Evolutionary conservation across 1,140 invertebrate species (phyloP).

Genomic region (Branchinecta lynchi): DNA sequence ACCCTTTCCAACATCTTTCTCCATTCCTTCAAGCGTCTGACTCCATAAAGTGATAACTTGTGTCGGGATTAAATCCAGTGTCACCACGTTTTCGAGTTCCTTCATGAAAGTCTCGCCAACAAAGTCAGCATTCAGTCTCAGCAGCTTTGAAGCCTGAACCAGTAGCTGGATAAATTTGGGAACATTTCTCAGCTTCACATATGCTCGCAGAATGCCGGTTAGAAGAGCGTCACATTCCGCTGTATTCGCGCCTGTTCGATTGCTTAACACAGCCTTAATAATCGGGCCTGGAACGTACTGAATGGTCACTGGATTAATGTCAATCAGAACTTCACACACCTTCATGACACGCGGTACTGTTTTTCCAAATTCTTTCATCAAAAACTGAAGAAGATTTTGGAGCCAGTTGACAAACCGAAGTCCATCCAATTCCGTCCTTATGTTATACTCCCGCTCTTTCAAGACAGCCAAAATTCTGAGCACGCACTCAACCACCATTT

Average conservation of each 20-base stretch:
- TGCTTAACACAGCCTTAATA: conserved; percentile 1
- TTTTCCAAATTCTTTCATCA: conserved; percentile 4
- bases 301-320: background rate
- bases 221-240: background rate
- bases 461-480: background rate
- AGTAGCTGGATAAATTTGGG: background rate
- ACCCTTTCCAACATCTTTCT: background rate
- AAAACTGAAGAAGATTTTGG: background rate
- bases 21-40: background rate
- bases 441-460: background rate
- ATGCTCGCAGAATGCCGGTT: background rate
- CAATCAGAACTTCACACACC: background rate
- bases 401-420: background rate
- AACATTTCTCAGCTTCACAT: background rate
- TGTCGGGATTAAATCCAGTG: background rate
- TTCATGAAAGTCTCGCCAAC: background rate
- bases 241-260: background rate
- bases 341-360: background rate
- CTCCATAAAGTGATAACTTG: background rate
- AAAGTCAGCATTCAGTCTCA: background rate
- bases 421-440: background rate
- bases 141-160: background rate
- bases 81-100: background rate
- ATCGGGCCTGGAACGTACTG: background rate
- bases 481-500: background rate